phyloP scores from a whole-genome alignment of 2,797 vertebrate genomes.

The Borostomias antarcticus region DNA sequence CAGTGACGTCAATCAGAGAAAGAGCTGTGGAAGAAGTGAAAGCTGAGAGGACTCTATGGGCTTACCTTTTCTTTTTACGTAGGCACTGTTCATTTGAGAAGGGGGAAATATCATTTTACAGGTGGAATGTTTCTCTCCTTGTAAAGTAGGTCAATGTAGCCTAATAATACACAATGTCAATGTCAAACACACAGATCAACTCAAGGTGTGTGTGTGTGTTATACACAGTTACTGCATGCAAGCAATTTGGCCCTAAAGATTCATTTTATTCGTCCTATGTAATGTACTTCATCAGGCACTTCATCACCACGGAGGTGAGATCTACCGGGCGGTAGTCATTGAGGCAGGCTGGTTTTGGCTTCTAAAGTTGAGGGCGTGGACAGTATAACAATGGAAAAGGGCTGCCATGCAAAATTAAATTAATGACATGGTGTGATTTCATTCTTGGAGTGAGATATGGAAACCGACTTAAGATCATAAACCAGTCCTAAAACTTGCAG shows the following conservation, averaged over 20 bases:
- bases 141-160: constrained; percentile 13
- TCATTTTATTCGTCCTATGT: no score
- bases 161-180: constrained; percentile 6
- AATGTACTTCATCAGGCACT: no score
- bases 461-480: neutral
- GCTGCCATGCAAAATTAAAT: neutral
- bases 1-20: neutral
- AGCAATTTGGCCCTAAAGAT: neutral
- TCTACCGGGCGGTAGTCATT: no score
- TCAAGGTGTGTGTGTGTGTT: neutral
- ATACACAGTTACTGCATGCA: neutral
- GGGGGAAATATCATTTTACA: neutral
- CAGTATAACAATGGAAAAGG: neutral
- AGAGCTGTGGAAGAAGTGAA: neutral
- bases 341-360: no score
- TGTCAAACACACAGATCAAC: neutral
- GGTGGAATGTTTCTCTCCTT: constrained; percentile 3
- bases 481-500: constrained; percentile 1
- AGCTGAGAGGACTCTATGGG: neutral
- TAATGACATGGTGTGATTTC: neutral
- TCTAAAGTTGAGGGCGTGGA: neutral
- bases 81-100: neutral
- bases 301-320: no score
- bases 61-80: neutral
- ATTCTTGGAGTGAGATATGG: neutral